These are phyloP conservation scores for Acronicta aceris DNA, from an alignment of 2,888 invertebrate genomes.

Conservation along the genomic window DNA sequence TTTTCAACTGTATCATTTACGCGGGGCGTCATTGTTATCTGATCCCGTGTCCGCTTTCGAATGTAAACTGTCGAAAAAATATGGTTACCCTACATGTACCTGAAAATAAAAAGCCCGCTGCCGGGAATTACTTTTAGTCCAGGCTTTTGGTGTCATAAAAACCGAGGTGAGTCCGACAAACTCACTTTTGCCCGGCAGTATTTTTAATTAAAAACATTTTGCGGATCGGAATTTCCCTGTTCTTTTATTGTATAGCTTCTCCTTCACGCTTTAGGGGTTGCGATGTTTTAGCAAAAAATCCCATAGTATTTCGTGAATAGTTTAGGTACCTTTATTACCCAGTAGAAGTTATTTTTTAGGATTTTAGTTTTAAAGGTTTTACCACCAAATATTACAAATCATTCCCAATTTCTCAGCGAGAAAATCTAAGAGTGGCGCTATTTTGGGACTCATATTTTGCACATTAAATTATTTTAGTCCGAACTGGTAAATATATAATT, in stretches of 20 bases:
- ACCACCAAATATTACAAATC: too few relatives aligned
- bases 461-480: too few relatives aligned
- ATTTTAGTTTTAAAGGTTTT: too few relatives aligned
- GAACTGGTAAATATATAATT: too few relatives aligned
- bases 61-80: slow-evolving; percentile 36
- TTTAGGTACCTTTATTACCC: background rate
- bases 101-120: slow-evolving; percentile 63
- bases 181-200: slow-evolving; percentile 62
- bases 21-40: slow-evolving; percentile 44
- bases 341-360: background rate
- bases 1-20: slow-evolving; percentile 35
- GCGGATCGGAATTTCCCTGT: slow-evolving; percentile 55
- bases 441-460: too few relatives aligned
- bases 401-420: too few relatives aligned
- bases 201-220: slow-evolving; percentile 75
- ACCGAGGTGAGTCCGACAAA: slow-evolving; percentile 62
- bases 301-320: background rate
- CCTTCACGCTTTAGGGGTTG: slow-evolving; percentile 7
- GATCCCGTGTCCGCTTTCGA: slow-evolving; percentile 29
- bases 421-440: too few relatives aligned
- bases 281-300: background rate
- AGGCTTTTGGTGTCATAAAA: slow-evolving; percentile 67
- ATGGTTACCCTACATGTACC: slow-evolving; percentile 50
- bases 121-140: slow-evolving; percentile 66
- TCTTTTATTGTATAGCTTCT: slow-evolving; percentile 47